Evolutionary conservation across 2,888 invertebrate species (phyloP), one percentile per base, ranked within the genome.

Genomic region (Meliscaeva auricollis): DNA sequence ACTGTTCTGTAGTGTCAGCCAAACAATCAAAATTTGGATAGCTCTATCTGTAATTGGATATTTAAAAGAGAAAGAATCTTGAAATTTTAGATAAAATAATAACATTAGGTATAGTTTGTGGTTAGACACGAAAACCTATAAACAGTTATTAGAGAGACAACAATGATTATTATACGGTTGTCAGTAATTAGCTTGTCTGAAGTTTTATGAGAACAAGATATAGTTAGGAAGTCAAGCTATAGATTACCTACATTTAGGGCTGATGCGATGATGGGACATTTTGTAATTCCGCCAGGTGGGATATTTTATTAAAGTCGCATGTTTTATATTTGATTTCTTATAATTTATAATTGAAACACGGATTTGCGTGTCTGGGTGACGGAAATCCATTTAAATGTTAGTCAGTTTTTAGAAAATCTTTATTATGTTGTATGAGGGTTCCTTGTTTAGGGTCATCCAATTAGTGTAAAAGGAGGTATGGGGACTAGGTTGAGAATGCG

Each of bases 1-100:
- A 30, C 69, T 20, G 8, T 32, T 38, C 56, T 38, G 46, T 48
- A 76, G 44, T 66, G 80, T 74, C 68, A 81, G 64, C 41, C 64
- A 50, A n/a, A 48, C 64, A 76, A 74, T 44, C 22, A 66, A 56
- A 69, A 38, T 60, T 60, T 58, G 46, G 50, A 50, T 46, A 64
- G 48, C 64, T 64, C 26, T 17, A 15, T 72, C n/a, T 5, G n/a
- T 46, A 77, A 46, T 20, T 38, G 22, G 15, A 54, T 44, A 75
- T 44, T n/a, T 68, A 11, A 26, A 38, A 58, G 15, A 60, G 22
- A 60, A 26, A 26, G 11, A 22, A 50, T 1, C 7, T 30, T 26
- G 5, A 22, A 1, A 5, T 8, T 17, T 44, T 44, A 4, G 44
- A 17, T 30, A 1, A 26, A 62, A 26, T 26, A 30, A 46, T 46